phyloP scores from a whole-genome alignment of 2,113 vertebrate genomes.

The Pogonocichla stellata region DNA sequence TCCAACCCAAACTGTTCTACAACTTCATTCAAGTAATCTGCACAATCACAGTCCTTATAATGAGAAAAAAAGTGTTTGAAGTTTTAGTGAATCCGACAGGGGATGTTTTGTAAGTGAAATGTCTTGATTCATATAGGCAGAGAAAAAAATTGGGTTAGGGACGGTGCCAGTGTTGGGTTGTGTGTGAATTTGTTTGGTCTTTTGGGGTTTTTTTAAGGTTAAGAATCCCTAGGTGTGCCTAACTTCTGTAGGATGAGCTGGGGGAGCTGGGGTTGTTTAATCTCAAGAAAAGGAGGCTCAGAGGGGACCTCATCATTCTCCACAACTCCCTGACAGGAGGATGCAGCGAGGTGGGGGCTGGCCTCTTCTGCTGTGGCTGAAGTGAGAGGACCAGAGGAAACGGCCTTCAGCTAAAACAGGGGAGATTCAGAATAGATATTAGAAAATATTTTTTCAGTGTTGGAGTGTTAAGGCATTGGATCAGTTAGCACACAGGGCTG shows the following conservation, averaged over 20 bases:
- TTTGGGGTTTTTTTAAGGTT: not conserved
- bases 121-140: not conserved
- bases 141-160: not conserved
- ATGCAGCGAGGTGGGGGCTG: accelerated
- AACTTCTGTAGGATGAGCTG: not conserved
- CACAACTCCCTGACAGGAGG: not conserved
- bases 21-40: not conserved
- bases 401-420: not conserved
- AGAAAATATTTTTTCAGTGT: not conserved
- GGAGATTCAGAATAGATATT: not conserved
- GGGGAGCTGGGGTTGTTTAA: not conserved
- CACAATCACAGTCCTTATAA: accelerated
- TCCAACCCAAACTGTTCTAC: not conserved
- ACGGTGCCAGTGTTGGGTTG: not conserved
- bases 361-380: too few relatives aligned
- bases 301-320: not conserved
- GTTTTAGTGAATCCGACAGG: not conserved
- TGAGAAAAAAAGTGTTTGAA: not conserved
- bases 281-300: not conserved
- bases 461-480: not conserved
- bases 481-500: not conserved
- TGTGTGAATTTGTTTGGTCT: not conserved
- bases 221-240: not conserved
- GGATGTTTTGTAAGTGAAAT: not conserved
- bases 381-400: not conserved